Evolutionary conservation across 2,797 vertebrate species (phyloP), one percentile per base, ranked within the genome.

Genomic region (Oreonectes daqikongensis): DNA sequence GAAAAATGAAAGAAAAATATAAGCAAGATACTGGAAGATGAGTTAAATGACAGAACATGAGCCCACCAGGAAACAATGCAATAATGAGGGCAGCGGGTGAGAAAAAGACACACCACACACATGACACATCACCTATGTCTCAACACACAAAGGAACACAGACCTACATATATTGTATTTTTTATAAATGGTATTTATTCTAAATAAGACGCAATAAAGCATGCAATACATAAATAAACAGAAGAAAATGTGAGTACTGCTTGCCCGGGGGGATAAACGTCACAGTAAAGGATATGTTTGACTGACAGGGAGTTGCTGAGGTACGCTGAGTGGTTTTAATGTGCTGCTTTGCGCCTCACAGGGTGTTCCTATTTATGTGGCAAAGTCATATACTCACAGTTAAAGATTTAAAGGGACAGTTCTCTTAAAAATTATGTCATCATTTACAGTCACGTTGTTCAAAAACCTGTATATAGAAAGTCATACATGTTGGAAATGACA

Each of bases 131-230:
- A 76, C 30, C 42, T 61, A 17, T 0, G 0, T 42, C 38, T 32
- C 20, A 22, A 24, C 57, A 24, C 35, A 57, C 38, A 42, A 4
- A 10, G 22, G 4, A 59, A 46, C 30, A 67, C 8, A 46, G 7
- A 44, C 26, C 38, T 35, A 35, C 28, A 2, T 8, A 35, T n/a
- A 55, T 26, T 64, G 28, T 15, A 64, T 73, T 73, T 61, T 20
- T 2, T 50, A 50, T 35, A 72, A 26, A 63, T 50, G 28, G 4
- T 50, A 72, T 50, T 60, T 50, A 66, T 67, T 75, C 46, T 46
- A 75, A 89, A 91, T 89, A 82, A 87, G 80, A 26, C n/a, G 42
- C 77, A 18, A 57, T 63, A 24, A 67, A 85, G 81, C 79, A 79
- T 77, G 82, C 83, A 84, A 74, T 84, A 85, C 83, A 77, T 53